Percentiles rank a stretch among this genome's conserved stretches.
Evolutionary conservation across 1,140 invertebrate species (phyloP).

Genomic region (Spodoptera litura): DNA sequence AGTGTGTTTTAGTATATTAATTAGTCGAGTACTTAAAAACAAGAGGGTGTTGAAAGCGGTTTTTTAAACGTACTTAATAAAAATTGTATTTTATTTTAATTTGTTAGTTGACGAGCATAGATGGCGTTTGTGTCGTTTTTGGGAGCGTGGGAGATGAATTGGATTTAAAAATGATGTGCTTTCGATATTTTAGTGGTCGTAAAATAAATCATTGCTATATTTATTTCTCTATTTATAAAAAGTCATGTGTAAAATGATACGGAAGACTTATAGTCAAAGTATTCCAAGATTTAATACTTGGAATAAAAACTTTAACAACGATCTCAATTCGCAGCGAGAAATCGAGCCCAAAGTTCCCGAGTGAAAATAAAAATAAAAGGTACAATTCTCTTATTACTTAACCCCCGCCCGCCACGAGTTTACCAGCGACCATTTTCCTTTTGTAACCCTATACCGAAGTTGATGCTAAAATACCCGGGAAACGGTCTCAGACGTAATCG

Average conservation of each 20-base stretch:
- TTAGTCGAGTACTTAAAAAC: too few species aligned
- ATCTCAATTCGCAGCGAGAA: background rate
- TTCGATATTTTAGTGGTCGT: too few species aligned
- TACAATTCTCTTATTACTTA: constrained; percentile 18
- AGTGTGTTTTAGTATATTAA: too few species aligned
- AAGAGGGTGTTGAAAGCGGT: too few species aligned
- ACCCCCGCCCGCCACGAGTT: constrained; percentile 6
- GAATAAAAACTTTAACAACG: background rate
- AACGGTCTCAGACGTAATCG: constrained; percentile 16
- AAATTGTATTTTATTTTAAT: too few species aligned
- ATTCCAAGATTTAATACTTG: background rate
- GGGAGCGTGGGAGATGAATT: too few species aligned
- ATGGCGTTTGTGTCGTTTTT: too few species aligned
- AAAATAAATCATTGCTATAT: too few species aligned
- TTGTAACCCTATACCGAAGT: constrained; percentile 31
- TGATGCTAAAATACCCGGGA: constrained; percentile 10
- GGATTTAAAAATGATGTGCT: too few species aligned
- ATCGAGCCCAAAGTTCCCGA: background rate
- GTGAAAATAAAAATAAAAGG: background rate
- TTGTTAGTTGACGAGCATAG: background rate
- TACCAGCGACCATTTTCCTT: constrained; percentile 6
- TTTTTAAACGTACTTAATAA: too few species aligned
- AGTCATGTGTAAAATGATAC: too few species aligned
- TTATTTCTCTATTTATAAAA: too few species aligned
- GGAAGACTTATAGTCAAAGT: background rate